Evolutionary conservation across 2,113 vertebrate genomes (phyloP), one percentile per base, ranked within the genome.

Genomic region (Tachysurus vachellii): DNA sequence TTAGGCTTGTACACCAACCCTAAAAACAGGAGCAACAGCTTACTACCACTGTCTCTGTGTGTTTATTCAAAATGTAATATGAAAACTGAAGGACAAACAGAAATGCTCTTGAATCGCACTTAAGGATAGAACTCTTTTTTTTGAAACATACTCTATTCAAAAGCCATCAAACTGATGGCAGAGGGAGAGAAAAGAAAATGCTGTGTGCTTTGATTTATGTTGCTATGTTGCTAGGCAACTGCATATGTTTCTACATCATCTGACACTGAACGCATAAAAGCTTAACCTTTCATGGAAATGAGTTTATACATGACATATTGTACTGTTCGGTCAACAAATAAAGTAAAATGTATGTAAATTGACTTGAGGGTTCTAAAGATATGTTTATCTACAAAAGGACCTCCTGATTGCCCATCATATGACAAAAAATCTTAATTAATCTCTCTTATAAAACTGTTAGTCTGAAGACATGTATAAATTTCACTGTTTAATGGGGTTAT

Each of bases 111-210:
- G 36, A 66, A 64, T 82, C 47, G 80, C 59, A 82, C 61, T 82
- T 82, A 82, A 64, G 80, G 59, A 62, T 13, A 82, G 42, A 50
- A 82, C 80, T 64, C 80, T 62, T 81, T 82, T 64, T 64, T 82
- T 64, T 64, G 42, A 82, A 82, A n/a, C 6, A 64, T 28, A 14
- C 57, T 62, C 44, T 21, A 62, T 82, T 82, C 36, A 82, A 82
- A 82, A 82, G 42, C 42, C 42, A 44, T 82, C 80, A 82, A 82
- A 82, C 23, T 47, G 57, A 82, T 62, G 80, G 21, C 80, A 82
- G 59, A 47, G 8, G n/a, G 14, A 47, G 13, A 82, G 59, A 82
- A 82, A 82, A 82, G 80, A 66, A 42, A 82, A 82, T 3, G 80
- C 3, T 13, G 21, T 82, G 42, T 50, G 42, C 59, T 47, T 82